Evolutionary conservation across 2,797 vertebrate genomes (phyloP), one percentile per base, ranked within the genome.

Genomic region (Pangasius macronema): DNA sequence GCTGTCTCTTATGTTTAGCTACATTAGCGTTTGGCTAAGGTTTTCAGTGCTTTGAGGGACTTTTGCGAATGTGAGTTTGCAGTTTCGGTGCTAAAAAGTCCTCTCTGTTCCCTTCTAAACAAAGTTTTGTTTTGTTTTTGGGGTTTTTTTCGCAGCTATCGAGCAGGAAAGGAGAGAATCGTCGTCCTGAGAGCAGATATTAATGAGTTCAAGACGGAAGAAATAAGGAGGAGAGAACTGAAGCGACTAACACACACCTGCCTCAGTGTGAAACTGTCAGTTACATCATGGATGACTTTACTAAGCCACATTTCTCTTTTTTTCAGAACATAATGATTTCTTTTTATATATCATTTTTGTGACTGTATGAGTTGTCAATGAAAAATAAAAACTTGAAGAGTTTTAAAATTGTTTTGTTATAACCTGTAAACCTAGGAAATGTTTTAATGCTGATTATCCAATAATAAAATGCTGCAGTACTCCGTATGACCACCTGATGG

Each of bases 151-250:
- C 63, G 10, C 63, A 91, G 91, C 87, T 57, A 92, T 92, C 68
- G 91, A 92, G 61, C 91, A 92, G 77, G 91, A 92, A 75, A 88
- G 89, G 30, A 85, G 88, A 85, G 89, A 91, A 72, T 87, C 90
- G 30, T 88, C 85, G 14, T 65, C 86, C n/a, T 91, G 82, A 91
- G 27, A 77, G 61, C 59, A 30, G 27, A 67, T 13, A 83, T 20
- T 2, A 55, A 87, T 16, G 24, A 57, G 46, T 53, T 27, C 7
- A 79, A 84, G 73, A 51, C 63, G 5, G 75, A 88, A 81, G 63
- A 87, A 33, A 51, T 57, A 33, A 49, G 49, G 3, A 55, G 1
- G 20, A 22, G 14, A 79, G 49, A 87, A 51, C 2, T 46, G 57
- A 16, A 82, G 55, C 36, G 10, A 49, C 46, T 13, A 81, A 1